These are phyloP conservation scores for Melospiza georgiana DNA, from an alignment of 2,113 vertebrate species.

Conservation along the genomic window DNA sequence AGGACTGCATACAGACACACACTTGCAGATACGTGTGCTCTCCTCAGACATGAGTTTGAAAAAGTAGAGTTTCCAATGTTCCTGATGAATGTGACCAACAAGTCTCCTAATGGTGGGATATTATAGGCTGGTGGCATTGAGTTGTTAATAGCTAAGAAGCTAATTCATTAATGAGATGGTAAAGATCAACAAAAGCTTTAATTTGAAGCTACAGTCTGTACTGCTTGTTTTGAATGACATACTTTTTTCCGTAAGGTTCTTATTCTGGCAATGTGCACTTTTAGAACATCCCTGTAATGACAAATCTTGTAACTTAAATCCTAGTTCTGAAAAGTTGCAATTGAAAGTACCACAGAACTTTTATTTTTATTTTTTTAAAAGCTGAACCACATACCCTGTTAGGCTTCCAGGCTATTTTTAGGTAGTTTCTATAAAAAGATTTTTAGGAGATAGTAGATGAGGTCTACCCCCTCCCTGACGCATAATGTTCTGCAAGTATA, in stretches of 20 bases:
- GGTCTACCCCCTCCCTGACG: background rate
- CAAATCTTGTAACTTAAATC: background rate
- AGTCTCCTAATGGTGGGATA: background rate
- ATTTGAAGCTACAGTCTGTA: background rate
- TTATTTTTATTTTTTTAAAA: background rate
- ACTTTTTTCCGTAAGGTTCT: background rate
- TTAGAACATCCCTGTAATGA: background rate
- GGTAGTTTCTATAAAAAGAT: constrained; percentile 4
- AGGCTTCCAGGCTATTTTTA: constrained; percentile 32
- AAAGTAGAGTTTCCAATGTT: background rate
- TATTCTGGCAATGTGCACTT: background rate
- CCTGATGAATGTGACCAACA: background rate
- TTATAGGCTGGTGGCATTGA: background rate
- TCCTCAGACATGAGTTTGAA: background rate
- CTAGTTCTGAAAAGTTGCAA: background rate
- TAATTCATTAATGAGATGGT: background rate
- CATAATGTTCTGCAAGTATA: constrained; percentile 10
- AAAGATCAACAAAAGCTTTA: background rate
- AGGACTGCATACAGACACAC: background rate
- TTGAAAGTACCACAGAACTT: background rate
- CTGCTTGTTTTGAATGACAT: background rate
- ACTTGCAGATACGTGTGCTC: accelerated
- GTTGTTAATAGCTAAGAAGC: background rate
- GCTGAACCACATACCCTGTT: background rate
- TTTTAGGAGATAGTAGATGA: background rate